Conservation (phyloP, 1,140 invertebrate genomes). For the Aculops lycopersici region DNA sequence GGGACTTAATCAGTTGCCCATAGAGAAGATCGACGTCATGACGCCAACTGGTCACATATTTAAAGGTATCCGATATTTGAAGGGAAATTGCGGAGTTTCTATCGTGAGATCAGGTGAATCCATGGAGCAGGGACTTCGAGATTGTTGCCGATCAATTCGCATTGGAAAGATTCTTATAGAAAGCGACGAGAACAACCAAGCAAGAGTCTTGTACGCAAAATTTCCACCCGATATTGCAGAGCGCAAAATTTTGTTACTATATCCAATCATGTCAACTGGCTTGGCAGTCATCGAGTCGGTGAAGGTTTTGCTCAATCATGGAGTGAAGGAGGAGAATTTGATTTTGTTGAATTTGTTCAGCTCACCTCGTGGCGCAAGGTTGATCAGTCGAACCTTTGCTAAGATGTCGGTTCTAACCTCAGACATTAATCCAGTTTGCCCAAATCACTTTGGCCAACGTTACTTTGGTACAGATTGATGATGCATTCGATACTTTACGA, state of each 20-base stretch:
- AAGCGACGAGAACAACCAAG: slow-evolving; percentile 74
- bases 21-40: slow-evolving; percentile 47
- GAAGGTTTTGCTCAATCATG: slow-evolving; percentile 63
- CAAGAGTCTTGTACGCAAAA: slow-evolving; percentile 72
- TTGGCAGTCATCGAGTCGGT: slow-evolving; percentile 80
- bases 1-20: slow-evolving; percentile 82
- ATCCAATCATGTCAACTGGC: slow-evolving; percentile 88
- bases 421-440: slow-evolving; percentile 70
- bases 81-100: slow-evolving; percentile 92
- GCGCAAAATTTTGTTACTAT: slow-evolving; percentile 74
- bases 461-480: slow-evolving; percentile 85
- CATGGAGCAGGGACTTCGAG: slow-evolving; percentile 79
- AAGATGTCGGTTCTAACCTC: slow-evolving; percentile 74
- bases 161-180: slow-evolving; percentile 96
- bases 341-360: slow-evolving; percentile 84
- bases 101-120: slow-evolving; percentile 72
- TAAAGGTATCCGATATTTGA: slow-evolving; percentile 61
- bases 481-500: no score
- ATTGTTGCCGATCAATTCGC: slow-evolving; percentile 82
- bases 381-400: slow-evolving; percentile 54
- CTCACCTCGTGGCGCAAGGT: slow-evolving; percentile 53
- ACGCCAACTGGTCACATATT: slow-evolving; percentile 63
- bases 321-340: slow-evolving; percentile 65
- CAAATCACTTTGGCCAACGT: slow-evolving; percentile 89
- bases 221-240: slow-evolving; percentile 74